These are phyloP conservation scores for Corythornis cristatus DNA, from an alignment of 2,113 vertebrate species.

Conservation along the genomic window DNA sequence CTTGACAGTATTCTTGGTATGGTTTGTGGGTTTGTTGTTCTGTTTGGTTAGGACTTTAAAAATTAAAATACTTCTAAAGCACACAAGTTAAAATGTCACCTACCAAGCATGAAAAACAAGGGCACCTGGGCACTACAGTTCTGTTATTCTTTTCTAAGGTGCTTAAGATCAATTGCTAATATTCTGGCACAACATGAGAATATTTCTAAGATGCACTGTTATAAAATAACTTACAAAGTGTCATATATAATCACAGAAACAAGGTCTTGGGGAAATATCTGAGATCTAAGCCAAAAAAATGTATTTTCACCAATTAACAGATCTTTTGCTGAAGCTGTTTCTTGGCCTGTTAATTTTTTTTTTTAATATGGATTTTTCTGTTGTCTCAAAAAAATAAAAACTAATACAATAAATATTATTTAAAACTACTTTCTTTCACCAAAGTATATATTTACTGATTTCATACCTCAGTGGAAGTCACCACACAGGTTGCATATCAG, in stretches of 20 bases:
- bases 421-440: background rate
- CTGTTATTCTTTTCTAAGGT: background rate
- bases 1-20: background rate
- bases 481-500: background rate
- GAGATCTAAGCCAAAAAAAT: background rate
- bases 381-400: background rate
- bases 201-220: background rate
- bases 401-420: background rate
- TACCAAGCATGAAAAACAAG: background rate
- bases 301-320: background rate
- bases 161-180: background rate
- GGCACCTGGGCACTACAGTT: background rate
- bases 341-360: background rate
- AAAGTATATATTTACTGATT: background rate
- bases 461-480: background rate
- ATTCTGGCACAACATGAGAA: background rate
- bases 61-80: background rate
- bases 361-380: conserved; percentile 7
- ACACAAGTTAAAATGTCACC: background rate
- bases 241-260: background rate
- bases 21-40: background rate
- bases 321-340: background rate
- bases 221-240: background rate
- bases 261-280: background rate
- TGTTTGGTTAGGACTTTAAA: background rate